A percentile compares a stretch with the other conserved stretches of the same genome.
Evolutionary conservation across 2,797 vertebrate genomes (phyloP).

Genomic region (Bovichtus variegatus): DNA sequence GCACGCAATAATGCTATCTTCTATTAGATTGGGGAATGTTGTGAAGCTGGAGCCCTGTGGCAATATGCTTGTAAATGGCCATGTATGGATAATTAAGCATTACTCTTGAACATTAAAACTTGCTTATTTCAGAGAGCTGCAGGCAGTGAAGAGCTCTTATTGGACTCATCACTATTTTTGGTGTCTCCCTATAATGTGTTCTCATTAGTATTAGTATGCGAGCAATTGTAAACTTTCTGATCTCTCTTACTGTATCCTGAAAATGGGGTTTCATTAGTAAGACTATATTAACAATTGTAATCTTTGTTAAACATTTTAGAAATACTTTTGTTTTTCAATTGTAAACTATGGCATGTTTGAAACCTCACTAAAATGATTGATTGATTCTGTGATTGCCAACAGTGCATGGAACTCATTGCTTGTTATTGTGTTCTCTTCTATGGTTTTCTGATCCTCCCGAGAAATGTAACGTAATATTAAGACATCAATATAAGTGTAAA

Average conservation of each 20-base stretch:
- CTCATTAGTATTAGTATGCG: constrained; percentile 69
- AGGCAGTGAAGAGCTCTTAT: constrained; percentile 77
- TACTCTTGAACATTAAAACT: constrained; percentile 91
- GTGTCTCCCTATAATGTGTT: constrained; percentile 65
- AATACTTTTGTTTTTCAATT: neutral
- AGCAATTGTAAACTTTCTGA: constrained; percentile 61
- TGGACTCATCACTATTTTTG: constrained; percentile 71
- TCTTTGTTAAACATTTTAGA: constrained; percentile 20
- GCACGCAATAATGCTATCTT: constrained; percentile 94
- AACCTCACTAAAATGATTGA: neutral
- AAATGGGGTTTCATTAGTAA: constrained; percentile 48
- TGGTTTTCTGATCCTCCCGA: neutral
- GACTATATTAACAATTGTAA: constrained; percentile 26
- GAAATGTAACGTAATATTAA: constrained; percentile 4
- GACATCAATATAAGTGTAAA: neutral
- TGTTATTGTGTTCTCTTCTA: neutral
- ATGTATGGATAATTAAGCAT: constrained; percentile 91
- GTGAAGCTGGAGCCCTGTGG: constrained; percentile 89
- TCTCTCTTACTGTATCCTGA: constrained; percentile 50
- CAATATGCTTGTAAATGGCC: constrained; percentile 94
- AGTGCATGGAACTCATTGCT: neutral
- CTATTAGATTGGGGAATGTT: constrained; percentile 91
- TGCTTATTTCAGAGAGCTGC: constrained; percentile 86
- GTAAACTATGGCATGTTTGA: constrained; percentile 3
- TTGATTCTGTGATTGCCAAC: constrained; percentile 17